These are phyloP conservation scores for Mellilla xanthometata DNA, from an alignment of 2,888 invertebrate species.

Conservation along the genomic window DNA sequence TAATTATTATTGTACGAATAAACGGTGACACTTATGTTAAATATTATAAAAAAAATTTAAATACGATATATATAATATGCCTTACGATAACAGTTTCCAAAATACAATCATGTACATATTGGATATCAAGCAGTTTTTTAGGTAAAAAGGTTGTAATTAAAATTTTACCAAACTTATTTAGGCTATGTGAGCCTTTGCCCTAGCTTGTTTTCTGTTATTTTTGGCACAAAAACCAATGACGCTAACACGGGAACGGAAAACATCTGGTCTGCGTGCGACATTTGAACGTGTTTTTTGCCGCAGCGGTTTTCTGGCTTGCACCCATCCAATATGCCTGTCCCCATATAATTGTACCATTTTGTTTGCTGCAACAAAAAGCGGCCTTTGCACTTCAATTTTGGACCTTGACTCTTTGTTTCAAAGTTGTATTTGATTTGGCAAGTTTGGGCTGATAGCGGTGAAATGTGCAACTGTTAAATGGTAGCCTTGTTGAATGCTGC, in stretches of 20 bases:
- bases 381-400: not conserved
- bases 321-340: slow-evolving; percentile 27
- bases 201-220: slow-evolving; percentile 21
- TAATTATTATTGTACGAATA: no score
- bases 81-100: no score
- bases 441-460: slow-evolving; percentile 23
- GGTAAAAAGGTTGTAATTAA: not conserved
- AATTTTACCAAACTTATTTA: not conserved
- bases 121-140: no score
- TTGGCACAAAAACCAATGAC: slow-evolving; percentile 30
- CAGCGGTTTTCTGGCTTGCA: slow-evolving; percentile 25
- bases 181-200: not conserved
- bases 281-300: slow-evolving; percentile 24
- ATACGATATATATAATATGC: no score
- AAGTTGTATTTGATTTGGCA: slow-evolving; percentile 16
- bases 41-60: no score
- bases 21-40: no score
- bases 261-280: slow-evolving; percentile 31
- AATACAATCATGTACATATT: no score
- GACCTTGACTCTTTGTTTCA: slow-evolving; percentile 8
- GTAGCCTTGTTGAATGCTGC: slow-evolving; percentile 37
- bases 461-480: slow-evolving; percentile 40
- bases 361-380: slow-evolving; percentile 16
- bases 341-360: slow-evolving; percentile 26
- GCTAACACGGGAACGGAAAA: slow-evolving; percentile 20